Base-by-base conservation (phyloP, 2,888 invertebrate genomes). In the Dicyrtomina minuta region DNA sequence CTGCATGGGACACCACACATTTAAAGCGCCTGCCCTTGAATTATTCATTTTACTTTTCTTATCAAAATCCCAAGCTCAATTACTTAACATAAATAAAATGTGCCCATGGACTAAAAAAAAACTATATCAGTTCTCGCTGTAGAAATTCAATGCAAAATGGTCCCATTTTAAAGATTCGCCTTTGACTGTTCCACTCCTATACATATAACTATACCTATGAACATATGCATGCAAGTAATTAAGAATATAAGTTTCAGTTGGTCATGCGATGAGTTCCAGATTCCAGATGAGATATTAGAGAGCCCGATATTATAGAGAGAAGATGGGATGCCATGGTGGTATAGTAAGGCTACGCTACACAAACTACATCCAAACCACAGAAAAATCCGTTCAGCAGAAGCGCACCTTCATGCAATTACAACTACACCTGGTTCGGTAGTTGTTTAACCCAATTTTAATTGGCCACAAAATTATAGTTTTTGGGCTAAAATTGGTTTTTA, bases 1-100 rank as follows among this genome's bases (percentile, higher is more conserved):
- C 33, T 33, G 33, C 33, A 33, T 8, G 8, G 3, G 3, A 33
- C 8, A 33, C 33, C 33, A 33, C 33, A 33, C 8, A 44, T 61
- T 22, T 26, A 33, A 15, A n/a, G 44, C 44, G 24, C 46, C 44
- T 62, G 62, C 62, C 62, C 62, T 62, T 62, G 62, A 62, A 62
- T 62, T 46, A 22, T 61, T 43, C 24, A 61, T 39, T 61, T 46
- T 44, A 22, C 43, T 10, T 24, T 44, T 61, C 46, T 44, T 17
- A n/a, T 41, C 46, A 44, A 13, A 41, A 61, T 51, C 51, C 2
- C 22, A 51, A 51, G 33, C 27, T 56, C 58, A 39, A 27, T 39
- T 17, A 58, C 33, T 39, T 39, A 13, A 58, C 39, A 58, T 12
- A 39, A 33, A 56, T 27, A 55, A 43, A 12, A 17, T 46, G 15